Base-by-base conservation (phyloP, 2,888 invertebrate species). In the Linnaemya vulpina region DNA sequence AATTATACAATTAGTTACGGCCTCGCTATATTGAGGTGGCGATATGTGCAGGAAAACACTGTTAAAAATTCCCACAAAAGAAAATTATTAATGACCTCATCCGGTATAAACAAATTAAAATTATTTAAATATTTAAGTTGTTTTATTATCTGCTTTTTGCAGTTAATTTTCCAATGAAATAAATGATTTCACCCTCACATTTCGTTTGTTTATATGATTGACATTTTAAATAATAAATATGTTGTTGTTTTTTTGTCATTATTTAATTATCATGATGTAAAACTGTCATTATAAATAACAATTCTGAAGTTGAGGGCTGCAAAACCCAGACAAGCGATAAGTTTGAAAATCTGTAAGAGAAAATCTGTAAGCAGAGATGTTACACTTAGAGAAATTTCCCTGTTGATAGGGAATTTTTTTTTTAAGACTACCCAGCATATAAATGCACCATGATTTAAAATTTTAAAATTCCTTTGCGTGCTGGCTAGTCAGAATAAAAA, bases 201-300 rank as follows among this genome's bases (percentile, higher is more conserved):
- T 46, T 15, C 46, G n/a, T 46, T 46, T 46, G 5, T 46, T n/a
- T 46, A 43, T 13, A 43, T 46, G 5, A 46, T n/a, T n/a, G 46
- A n/a, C 46, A 46, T 46, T 46, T 46, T 46, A 46, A 46, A 46
- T 46, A n/a, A 46, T 46, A 46, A 46, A 46, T n/a, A 46, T n/a
- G 46, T 46, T 46, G 3, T 46, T 46, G 30, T 30, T n/a, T 46
- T 46, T n/a, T n/a, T n/a, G n/a, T n/a, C n/a, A n/a, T 43, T 15
- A 46, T 46, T 46, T 46, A 46, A 46, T 46, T 46, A n/a, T 46
- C 15, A 46, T 46, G 46, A 46, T 46, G 46, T 46, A 15, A 5
- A n/a, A 15, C 46, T 46, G 5, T 46, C n/a, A 46, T 46, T 15
- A 46, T 46, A 46, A 46, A 15, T 46, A 46, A n/a, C 46, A 46